A percentile compares a stretch with the other conserved stretches of the same genome.
These are phyloP conservation scores for Erythrolamprus reginae DNA, from an alignment of 2,113 vertebrate genomes.

Conservation along the genomic window DNA sequence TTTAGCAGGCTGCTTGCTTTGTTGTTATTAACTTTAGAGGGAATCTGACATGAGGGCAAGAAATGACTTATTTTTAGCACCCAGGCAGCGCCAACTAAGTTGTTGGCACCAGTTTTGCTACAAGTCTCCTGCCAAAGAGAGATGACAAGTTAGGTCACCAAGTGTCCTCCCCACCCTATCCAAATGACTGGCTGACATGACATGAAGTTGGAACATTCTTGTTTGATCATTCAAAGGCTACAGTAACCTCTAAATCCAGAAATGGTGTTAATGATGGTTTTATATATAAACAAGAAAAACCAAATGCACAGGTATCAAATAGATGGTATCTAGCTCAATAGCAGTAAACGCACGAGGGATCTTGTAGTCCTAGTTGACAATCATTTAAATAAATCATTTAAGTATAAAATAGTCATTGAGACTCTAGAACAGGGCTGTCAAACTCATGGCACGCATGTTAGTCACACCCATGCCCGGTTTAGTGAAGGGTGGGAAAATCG, in stretches of 20 bases:
- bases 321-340: neutral
- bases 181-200: neutral
- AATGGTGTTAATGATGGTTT: neutral
- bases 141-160: neutral
- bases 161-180: neutral
- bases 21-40: slow-evolving; percentile 8
- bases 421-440: too few relatives aligned
- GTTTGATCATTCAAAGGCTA: neutral
- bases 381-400: too few relatives aligned
- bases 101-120: neutral
- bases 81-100: neutral
- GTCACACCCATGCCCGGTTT: too few relatives aligned
- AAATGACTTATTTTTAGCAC: slow-evolving; percentile 8
- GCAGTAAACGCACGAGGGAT: neutral
- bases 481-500: too few relatives aligned
- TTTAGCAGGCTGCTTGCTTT: neutral
- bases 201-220: neutral
- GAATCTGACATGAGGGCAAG: neutral
- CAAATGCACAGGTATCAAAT: neutral
- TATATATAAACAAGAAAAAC: neutral
- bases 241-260: neutral
- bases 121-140: neutral
- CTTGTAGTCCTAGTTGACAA: neutral
- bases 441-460: too few relatives aligned
- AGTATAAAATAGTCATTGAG: too few relatives aligned